phyloP scores from a whole-genome alignment of 2,113 vertebrate species.

The Lonchura striata region DNA sequence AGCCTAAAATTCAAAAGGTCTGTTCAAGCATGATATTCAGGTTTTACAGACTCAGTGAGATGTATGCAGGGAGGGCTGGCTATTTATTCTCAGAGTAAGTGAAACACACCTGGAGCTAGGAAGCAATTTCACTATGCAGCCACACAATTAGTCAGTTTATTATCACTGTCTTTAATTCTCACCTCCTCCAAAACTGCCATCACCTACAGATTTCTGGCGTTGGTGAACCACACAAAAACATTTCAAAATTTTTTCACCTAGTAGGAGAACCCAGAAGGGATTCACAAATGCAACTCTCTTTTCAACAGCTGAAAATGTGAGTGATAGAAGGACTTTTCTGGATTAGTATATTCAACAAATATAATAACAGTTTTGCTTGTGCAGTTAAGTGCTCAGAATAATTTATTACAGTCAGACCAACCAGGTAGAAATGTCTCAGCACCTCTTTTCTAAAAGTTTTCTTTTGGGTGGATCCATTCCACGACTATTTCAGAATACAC shows the following conservation, averaged over 20 bases:
- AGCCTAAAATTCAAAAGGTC: not conserved
- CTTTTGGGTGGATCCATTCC: not conserved
- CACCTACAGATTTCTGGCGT: not conserved
- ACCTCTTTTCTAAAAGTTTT: not conserved
- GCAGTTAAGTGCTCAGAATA: not conserved
- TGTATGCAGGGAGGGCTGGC: accelerated
- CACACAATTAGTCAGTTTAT: not conserved
- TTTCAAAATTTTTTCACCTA: not conserved
- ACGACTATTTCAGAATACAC: not conserved
- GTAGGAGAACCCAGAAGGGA: not conserved
- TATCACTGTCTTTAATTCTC: not conserved
- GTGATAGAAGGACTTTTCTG: not conserved
- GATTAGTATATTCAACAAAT: not conserved
- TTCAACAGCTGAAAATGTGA: not conserved
- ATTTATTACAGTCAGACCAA: not conserved
- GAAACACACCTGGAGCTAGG: not conserved
- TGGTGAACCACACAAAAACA: not conserved
- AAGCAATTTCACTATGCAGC: not conserved
- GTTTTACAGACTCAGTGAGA: not conserved
- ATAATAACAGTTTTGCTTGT: not conserved
- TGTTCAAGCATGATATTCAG: not conserved
- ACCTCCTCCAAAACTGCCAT: not conserved
- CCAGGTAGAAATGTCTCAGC: not conserved
- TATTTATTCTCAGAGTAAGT: not conserved
- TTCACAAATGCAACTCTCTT: not conserved